phyloP scores from a whole-genome alignment of 2,113 vertebrate species.

The Indicator maculatus region DNA sequence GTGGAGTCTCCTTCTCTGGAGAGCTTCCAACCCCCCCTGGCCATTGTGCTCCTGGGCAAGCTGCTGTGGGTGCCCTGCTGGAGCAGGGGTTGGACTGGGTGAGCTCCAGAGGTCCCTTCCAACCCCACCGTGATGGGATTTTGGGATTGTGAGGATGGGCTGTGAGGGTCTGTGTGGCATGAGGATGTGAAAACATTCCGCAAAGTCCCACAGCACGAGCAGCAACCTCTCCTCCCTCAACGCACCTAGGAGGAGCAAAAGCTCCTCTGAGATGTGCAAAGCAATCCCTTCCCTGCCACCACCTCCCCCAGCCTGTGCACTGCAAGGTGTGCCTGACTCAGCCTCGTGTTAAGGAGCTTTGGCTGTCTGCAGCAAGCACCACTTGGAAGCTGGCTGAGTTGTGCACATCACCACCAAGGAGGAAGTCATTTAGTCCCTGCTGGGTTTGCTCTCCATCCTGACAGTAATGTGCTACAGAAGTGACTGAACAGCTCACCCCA shows the following conservation, averaged over 20 bases:
- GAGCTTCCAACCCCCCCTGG: no score
- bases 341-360: not conserved
- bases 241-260: not conserved
- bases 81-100: no score
- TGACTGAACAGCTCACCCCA: constrained; percentile 21
- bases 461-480: constrained; percentile 12
- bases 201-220: fast-evolving
- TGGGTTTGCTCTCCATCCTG: constrained; percentile 28
- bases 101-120: no score
- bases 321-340: not conserved
- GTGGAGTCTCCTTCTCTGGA: no score
- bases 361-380: not conserved
- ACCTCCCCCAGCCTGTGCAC: not conserved
- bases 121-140: no score
- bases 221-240: fast-evolving
- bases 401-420: not conserved
- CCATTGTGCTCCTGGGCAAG: no score
- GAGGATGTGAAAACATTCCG: not conserved
- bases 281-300: not conserved
- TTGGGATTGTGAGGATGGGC: not conserved
- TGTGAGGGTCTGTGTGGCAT: not conserved
- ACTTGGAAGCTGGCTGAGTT: not conserved
- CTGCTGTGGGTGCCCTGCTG: no score
- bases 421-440: constrained; percentile 14
- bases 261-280: not conserved